These are phyloP conservation scores for Takifugu bimaculatus DNA, from an alignment of 2,113 vertebrate genomes.

Conservation along the genomic window DNA sequence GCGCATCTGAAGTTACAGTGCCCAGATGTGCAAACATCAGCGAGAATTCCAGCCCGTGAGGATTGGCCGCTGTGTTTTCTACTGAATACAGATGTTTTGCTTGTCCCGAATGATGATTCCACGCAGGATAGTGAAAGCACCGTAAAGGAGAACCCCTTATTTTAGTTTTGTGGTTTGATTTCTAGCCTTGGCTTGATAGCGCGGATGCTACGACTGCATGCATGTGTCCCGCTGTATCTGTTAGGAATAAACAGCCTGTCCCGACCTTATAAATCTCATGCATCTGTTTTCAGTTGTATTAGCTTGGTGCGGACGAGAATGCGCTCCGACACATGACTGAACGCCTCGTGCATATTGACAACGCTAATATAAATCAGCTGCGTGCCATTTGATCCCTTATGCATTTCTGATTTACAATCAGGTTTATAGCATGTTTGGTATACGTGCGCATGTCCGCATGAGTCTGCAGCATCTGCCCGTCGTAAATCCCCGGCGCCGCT, in stretches of 20 bases:
- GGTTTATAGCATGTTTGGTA: neutral
- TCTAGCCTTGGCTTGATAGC: slow-evolving; percentile 1
- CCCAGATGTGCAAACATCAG: neutral
- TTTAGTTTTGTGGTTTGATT: slow-evolving; percentile 11
- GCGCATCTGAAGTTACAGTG: neutral
- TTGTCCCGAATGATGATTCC: too few relatives aligned
- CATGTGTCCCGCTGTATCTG: slow-evolving; percentile 8
- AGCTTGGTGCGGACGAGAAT: neutral
- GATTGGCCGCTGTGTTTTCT: too few relatives aligned
- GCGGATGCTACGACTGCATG: neutral
- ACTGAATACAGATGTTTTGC: too few relatives aligned
- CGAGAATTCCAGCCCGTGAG: too few relatives aligned
- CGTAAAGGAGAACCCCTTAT: too few relatives aligned
- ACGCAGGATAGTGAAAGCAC: too few relatives aligned
- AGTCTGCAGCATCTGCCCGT: neutral
- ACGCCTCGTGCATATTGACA: slow-evolving; percentile 6
- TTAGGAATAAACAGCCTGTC: slow-evolving; percentile 23
- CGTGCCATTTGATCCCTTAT: slow-evolving; percentile 5
- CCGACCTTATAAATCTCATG: slow-evolving; percentile 26
- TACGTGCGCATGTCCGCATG: neutral
- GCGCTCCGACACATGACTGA: neutral
- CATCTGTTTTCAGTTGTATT: slow-evolving; percentile 30
- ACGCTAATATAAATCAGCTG: slow-evolving; percentile 11
- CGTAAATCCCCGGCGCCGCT: slow-evolving; percentile 27
- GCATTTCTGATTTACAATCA: slow-evolving; percentile 13